Percentiles rank a stretch among this genome's conserved stretches.
phyloP scores from a whole-genome alignment of 1,140 invertebrate genomes.

The Araneus ventricosus region DNA sequence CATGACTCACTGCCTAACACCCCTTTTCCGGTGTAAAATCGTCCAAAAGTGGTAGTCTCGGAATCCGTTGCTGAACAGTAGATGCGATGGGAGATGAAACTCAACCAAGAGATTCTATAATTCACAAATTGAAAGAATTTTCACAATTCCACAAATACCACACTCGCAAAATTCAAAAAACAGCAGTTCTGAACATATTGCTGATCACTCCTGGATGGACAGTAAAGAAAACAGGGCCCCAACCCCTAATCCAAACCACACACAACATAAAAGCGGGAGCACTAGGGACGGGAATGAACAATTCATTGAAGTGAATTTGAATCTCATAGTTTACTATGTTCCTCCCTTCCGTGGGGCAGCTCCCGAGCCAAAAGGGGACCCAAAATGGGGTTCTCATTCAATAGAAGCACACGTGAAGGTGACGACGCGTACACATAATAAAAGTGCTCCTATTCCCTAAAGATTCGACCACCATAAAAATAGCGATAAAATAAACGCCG shows the following conservation, averaged over 20 bases:
- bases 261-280: not conserved
- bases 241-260: conserved; percentile 4
- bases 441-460: conserved; percentile 31
- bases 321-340: conserved; percentile 38
- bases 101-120: no score
- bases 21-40: no score
- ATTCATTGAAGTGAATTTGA: conserved; percentile 46
- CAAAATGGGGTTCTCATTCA: conserved; percentile 6
- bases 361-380: not conserved
- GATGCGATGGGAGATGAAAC: no score
- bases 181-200: no score
- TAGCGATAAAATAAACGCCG: conserved; percentile 46
- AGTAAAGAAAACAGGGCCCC: not conserved
- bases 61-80: no score
- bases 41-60: no score
- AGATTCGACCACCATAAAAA: conserved; percentile 52
- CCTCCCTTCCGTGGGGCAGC: not conserved
- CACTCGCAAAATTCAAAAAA: no score
- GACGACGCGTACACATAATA: conserved; percentile 62
- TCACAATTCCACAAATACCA: no score
- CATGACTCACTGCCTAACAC: no score
- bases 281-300: not conserved
- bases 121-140: no score
- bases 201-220: not conserved
- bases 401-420: conserved; percentile 28